Evolutionary conservation across 2,888 invertebrate genomes (phyloP).

Genomic region (Melolontha melolontha): DNA sequence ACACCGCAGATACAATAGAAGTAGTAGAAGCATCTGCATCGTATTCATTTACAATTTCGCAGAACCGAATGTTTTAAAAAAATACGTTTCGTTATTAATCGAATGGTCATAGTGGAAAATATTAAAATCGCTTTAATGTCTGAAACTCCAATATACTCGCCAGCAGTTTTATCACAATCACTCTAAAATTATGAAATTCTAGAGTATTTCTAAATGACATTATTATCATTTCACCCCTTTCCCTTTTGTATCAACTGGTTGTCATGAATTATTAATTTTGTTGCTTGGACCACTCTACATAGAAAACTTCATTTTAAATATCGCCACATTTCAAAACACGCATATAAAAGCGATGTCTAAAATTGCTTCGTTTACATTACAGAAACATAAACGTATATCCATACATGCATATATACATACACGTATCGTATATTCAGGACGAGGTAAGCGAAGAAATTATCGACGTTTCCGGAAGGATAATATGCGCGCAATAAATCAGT

Average conservation of each 20-base stretch:
- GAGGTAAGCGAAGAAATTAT: constrained; percentile 39
- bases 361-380: constrained; percentile 26
- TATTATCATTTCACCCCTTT: too few species aligned
- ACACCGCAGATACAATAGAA: too few species aligned
- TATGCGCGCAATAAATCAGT: constrained; percentile 42
- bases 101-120: too few species aligned
- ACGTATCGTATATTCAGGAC: constrained; percentile 11
- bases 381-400: constrained; percentile 14
- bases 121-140: too few species aligned
- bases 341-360: constrained; percentile 26
- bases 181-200: too few species aligned
- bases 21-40: too few species aligned
- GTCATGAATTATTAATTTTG: constrained; percentile 24
- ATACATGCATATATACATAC: constrained; percentile 4
- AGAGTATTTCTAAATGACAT: too few species aligned
- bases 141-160: background rate
- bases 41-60: too few species aligned
- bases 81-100: too few species aligned
- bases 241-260: background rate
- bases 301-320: constrained; percentile 10
- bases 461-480: constrained; percentile 38
- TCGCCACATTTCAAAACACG: constrained; percentile 19
- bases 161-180: background rate
- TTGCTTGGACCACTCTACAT: background rate
- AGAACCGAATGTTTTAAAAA: too few species aligned